Base-by-base conservation (phyloP, 1,140 invertebrate species). In the Trachymyrmex cornetzi region DNA sequence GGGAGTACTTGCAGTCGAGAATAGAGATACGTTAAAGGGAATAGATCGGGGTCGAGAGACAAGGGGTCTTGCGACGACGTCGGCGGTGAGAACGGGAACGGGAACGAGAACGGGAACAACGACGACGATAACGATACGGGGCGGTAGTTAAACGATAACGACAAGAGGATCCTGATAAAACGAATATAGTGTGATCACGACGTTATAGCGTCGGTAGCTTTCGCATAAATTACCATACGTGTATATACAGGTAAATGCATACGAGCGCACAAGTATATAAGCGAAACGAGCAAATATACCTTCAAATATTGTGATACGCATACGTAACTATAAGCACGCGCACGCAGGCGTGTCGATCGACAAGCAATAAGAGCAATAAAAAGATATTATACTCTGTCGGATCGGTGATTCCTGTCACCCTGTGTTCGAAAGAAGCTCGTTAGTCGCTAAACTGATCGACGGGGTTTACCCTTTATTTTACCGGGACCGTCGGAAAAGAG, bases 311-410 rank as follows among this genome's bases (percentile, higher is more conserved):
- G 50, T n/a, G 24, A 71, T 71, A 66, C 30, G 72, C 59, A 53
- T 79, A 79, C 59, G 16, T 74, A 88, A 87, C 6, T 14, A 72
- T 38, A 69, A 82, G 30, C 22, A 9, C 57, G 22, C 50, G 53
- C 66, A 44, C 66, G 57, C 71, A 27, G 44, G 50, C 71, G 64
- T 74, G 77, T 53, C 30, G 77, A 82, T 77, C 22, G 63, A 80
- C 53, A 63, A 80, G 77, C 77, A 87, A 88, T 87, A 89, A 74
- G 22, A 66, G 59, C 53, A 81, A 81, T 80, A 84, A 75, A 27
- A 44, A 57, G 16, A 64, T 24, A 64, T 27, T 48, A 77, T 7
- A 38, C 61, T 38, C 38, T 50, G 24, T 50, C 38, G 27, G 9
- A 22, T 80, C 77, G 14, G 84, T 80, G 75, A 79, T 48, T 57